Evolutionary conservation across 2,797 vertebrate genomes (phyloP), one percentile per base, ranked within the genome.

Genomic region (Pterois miles): DNA sequence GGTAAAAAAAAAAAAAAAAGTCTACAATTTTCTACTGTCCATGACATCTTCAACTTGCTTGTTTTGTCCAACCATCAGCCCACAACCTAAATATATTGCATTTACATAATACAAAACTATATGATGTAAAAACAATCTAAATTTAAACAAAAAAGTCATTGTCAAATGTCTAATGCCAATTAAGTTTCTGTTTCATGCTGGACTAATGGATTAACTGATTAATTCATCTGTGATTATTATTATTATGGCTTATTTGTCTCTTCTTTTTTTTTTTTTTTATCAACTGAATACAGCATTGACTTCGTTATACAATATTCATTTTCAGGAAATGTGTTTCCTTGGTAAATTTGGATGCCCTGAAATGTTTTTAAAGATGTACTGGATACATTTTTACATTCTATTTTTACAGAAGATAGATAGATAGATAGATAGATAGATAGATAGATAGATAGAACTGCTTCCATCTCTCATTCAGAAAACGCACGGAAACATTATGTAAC

Each of bases 401-500:
- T n/a, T n/a, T n/a, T n/a, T n/a, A 73, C 62, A 60, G 72, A 72
- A 62, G 59, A 71, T 59, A 29, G 66, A 81, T 50, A 65, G 71
- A 80, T 69, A 34, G 71, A 80, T 70, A 46, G 68, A 80, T 70
- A 48, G 70, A 79, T 63, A 72, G 68, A 76, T 48, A 31, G 72
- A 79, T 53, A 22, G 50, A 71, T 66, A 58, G 50, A 74, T 60
- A 23, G 25, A 77, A 74, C 52, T 40, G 33, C 38, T 68, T 73
- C 71, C 78, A 89, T 89, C 82, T 85, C 73, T 74, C 81, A 74
- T 74, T 76, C 75, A 56, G 57, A 72, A 66, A 84, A 83, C 65
- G 72, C 80, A 84, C 83, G 76, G 71, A 71, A 81, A 63, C 75
- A 89, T 95, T 92, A 93, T 72, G 85, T 92, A 95, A 94, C 79